Evolutionary conservation across 2,888 invertebrate species (phyloP).

Genomic region (Cephonodes hylas): DNA sequence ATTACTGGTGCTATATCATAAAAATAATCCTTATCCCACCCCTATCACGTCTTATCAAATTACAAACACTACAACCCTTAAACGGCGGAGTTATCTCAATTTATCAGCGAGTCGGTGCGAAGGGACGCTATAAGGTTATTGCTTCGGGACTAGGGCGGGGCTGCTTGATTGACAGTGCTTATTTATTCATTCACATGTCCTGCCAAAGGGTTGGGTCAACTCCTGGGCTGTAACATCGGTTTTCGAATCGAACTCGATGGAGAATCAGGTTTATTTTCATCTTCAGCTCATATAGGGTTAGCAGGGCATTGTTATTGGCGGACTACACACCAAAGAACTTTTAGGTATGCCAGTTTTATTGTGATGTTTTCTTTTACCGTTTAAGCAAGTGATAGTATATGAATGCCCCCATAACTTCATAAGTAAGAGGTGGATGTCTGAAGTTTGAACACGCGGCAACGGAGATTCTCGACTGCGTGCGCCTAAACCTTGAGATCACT

Average conservation of each 20-base stretch:
- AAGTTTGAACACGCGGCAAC: too few relatives aligned
- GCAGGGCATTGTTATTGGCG: neutral
- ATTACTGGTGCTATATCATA: neutral
- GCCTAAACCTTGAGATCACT: too few relatives aligned
- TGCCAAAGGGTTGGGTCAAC: constrained; percentile 48
- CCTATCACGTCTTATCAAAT: neutral
- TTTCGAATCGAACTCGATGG: constrained; percentile 21
- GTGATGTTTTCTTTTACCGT: too few relatives aligned
- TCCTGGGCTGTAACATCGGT: constrained; percentile 25
- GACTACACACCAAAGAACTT: too few relatives aligned
- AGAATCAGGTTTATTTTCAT: too few relatives aligned
- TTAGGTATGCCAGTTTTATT: too few relatives aligned
- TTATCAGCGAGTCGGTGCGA: constrained; percentile 11
- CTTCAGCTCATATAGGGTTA: neutral
- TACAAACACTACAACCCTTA: constrained; percentile 5
- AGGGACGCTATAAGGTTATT: constrained; percentile 3
- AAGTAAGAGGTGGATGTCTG: too few relatives aligned
- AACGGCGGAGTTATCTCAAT: constrained; percentile 18
- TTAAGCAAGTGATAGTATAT: too few relatives aligned
- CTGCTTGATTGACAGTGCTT: constrained; percentile 62
- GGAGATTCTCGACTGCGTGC: too few relatives aligned
- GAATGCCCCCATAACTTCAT: too few relatives aligned
- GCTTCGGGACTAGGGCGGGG: constrained; percentile 29
- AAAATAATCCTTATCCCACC: neutral
- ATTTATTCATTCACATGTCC: constrained; percentile 63